Conservation (phyloP, 2,888 invertebrate species). For the Eledone cirrhosa region DNA sequence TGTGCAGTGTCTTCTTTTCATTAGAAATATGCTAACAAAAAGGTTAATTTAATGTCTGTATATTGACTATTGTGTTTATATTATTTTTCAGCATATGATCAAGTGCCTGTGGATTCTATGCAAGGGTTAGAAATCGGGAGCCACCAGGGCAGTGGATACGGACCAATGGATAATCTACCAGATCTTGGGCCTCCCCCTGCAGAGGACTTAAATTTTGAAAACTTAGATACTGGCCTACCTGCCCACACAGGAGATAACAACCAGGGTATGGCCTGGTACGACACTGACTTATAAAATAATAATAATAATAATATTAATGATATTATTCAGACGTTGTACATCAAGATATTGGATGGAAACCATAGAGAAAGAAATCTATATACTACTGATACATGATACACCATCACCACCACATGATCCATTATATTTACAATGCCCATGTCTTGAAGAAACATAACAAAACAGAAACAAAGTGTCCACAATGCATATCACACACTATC, state of each 20-base stretch:
- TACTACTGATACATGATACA: too few species aligned
- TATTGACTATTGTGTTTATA: too few species aligned
- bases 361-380: too few species aligned
- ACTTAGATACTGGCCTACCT: slow-evolving; percentile 75
- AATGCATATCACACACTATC: slow-evolving; percentile 28
- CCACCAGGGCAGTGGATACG: slow-evolving; percentile 73
- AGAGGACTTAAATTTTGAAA: slow-evolving; percentile 82
- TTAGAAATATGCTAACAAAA: too few species aligned
- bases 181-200: slow-evolving; percentile 67
- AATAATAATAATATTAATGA: neutral
- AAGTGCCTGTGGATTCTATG: slow-evolving; percentile 96
- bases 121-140: slow-evolving; percentile 91
- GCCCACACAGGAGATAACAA: slow-evolving; percentile 67
- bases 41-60: too few species aligned
- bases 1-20: too few species aligned
- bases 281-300: slow-evolving; percentile 82
- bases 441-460: neutral
- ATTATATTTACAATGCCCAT: too few species aligned
- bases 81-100: slow-evolving; percentile 91
- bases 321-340: neutral
- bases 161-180: slow-evolving; percentile 76
- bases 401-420: too few species aligned
- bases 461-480: neutral
- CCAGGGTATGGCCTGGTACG: slow-evolving; percentile 96
- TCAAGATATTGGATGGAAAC: too few species aligned